Percentiles rank a stretch among this genome's conserved stretches.
Evolutionary conservation across 2,797 vertebrate genomes (phyloP).

Genomic region (Pipistrellus pipistrellus): DNA sequence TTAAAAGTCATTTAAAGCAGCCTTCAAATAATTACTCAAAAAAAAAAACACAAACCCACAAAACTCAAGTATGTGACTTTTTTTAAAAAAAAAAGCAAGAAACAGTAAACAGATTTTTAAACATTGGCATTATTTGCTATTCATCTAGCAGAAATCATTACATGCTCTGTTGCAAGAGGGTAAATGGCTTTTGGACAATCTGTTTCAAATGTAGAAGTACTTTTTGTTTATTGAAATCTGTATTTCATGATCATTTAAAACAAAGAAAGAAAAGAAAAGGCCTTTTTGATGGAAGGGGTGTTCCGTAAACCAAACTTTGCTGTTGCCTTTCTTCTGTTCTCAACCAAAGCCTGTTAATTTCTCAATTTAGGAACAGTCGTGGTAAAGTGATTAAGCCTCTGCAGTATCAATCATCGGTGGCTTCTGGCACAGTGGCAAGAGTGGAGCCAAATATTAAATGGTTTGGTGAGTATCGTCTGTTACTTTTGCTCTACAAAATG

Average conservation of each 20-base stretch:
- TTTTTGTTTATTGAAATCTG: slow-evolving; percentile 80
- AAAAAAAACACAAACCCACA: slow-evolving; percentile 49
- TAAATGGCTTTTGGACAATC: slow-evolving; percentile 77
- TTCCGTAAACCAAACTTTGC: slow-evolving; percentile 56
- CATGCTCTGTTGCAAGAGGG: slow-evolving; percentile 81
- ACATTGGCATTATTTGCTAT: slow-evolving; percentile 73
- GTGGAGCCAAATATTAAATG: slow-evolving; percentile 99
- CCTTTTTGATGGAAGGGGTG: slow-evolving; percentile 72
- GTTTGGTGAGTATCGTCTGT: slow-evolving; percentile 93
- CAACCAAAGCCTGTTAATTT: slow-evolving; percentile 64
- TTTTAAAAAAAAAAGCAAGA: slow-evolving; percentile 53
- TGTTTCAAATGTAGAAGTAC: slow-evolving; percentile 77
- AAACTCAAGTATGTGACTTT: slow-evolving; percentile 72
- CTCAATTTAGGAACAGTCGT: slow-evolving; percentile 90
- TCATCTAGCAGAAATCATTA: slow-evolving; percentile 78
- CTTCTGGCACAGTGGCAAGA: slow-evolving; percentile 95
- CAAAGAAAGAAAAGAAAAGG: background rate
- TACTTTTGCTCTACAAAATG: background rate
- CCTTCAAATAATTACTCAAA: slow-evolving; percentile 69
- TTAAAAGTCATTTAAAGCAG: slow-evolving; percentile 81
- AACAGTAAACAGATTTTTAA: slow-evolving; percentile 79
- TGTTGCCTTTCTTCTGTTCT: slow-evolving; percentile 65
- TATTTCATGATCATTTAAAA: slow-evolving; percentile 78
- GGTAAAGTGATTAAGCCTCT: slow-evolving; percentile 96
- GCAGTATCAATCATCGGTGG: slow-evolving; percentile 95